Evolutionary conservation across 1,140 invertebrate species (phyloP).

Genomic region (Proctacanthus coquilletti): DNA sequence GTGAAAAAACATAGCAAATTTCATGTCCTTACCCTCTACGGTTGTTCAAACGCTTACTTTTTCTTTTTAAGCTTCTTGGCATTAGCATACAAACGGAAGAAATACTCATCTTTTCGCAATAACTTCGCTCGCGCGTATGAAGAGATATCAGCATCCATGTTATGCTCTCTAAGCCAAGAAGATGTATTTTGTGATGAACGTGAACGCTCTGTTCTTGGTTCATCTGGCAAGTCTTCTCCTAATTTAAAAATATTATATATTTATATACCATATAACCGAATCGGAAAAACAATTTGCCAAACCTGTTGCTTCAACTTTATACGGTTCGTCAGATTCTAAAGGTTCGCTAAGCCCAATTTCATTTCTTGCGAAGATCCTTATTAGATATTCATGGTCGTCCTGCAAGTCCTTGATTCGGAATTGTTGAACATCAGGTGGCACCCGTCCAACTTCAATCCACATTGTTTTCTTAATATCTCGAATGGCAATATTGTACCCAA

Average conservation of each 20-base stretch:
- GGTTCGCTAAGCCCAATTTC: constrained; percentile 91
- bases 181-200: constrained; percentile 82
- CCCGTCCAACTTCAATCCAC: constrained; percentile 91
- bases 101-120: constrained; percentile 76
- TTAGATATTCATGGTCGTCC: constrained; percentile 76
- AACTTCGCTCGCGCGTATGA: constrained; percentile 71
- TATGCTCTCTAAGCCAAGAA: constrained; percentile 78
- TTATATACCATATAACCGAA: no score
- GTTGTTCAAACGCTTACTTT: constrained; percentile 9
- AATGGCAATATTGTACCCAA: constrained; percentile 85
- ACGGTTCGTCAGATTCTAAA: constrained; percentile 80
- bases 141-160: constrained; percentile 84
- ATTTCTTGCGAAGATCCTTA: constrained; percentile 85
- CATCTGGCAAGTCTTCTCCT: constrained; percentile 34
- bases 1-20: background rate
- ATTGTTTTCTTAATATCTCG: constrained; percentile 81
- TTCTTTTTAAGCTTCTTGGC: constrained; percentile 67
- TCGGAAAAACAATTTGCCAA: constrained; percentile 15
- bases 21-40: background rate
- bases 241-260: no score
- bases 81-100: constrained; percentile 84
- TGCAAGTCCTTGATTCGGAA: constrained; percentile 73
- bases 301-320: constrained; percentile 73
- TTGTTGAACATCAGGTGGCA: constrained; percentile 64
- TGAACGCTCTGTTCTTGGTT: constrained; percentile 46